Base-by-base conservation (phyloP, 2,888 invertebrate species). In the Cantharis rufa region DNA sequence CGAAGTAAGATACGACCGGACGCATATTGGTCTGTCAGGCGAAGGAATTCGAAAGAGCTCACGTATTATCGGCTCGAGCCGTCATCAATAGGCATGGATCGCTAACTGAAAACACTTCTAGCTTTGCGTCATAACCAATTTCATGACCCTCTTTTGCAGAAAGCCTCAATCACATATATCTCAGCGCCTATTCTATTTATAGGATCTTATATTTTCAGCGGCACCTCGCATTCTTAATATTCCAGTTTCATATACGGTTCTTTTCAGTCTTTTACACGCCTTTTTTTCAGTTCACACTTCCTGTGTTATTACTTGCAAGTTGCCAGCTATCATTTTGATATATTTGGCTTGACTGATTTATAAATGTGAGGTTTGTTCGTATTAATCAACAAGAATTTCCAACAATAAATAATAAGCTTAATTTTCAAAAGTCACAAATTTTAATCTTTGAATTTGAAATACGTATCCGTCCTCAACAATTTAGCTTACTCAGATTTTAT, bases 141-240 rank as follows among this genome's bases (percentile, higher is more conserved):
- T 84, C 82, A 82, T 82, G 80, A 81, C 82, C 83, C 83, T 83
- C 83, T 83, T 83, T 81, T 80, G 76, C 74, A 80, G 82, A 82
- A 83, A 83, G 83, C 83, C 83, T 83, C 84, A 84, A 83, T 85
- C 84, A 83, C 84, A 84, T 84, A 85, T 85, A 85, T 86, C 84
- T 83, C 82, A 81, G 82, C 83, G 84, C 83, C 83, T 85, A 84
- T 85, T 84, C 84, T 85, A 85, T 86, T 86, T 86, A 85, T 84
- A 84, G 83, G 82, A 83, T 83, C 83, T 82, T 82, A 82, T 82
- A 84, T 83, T 81, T 81, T 72, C 83, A 82, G 66, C 82, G 80
- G 79, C 79, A 81, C 83, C 83, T 82, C 82, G 81, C 82, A 84
- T 85, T 84, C 84, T 85, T 85, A 85, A 85, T 85, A 85, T 85